phyloP scores from a whole-genome alignment of 2,797 vertebrate species.

The Syncerus caffer region DNA sequence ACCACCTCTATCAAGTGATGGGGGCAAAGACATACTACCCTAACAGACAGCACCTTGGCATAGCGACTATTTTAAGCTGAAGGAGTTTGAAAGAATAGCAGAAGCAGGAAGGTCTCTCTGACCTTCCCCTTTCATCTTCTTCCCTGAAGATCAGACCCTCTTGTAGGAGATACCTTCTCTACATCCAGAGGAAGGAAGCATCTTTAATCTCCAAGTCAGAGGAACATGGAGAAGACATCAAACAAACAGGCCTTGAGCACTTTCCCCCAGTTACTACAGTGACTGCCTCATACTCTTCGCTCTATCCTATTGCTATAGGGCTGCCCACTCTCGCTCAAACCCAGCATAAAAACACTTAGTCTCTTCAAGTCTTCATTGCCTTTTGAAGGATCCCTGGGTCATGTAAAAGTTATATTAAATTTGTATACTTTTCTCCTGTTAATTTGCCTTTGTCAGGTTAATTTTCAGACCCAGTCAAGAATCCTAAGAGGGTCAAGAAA shows the following conservation, averaged over 20 bases:
- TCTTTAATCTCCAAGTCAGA: background rate
- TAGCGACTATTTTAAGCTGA: background rate
- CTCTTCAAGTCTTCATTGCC: background rate
- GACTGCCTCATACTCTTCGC: background rate
- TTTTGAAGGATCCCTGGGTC: background rate
- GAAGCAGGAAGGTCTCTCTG: background rate
- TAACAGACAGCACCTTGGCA: background rate
- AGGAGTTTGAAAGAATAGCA: background rate
- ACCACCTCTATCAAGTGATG: background rate
- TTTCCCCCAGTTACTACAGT: background rate
- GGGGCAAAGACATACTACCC: background rate
- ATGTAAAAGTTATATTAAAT: background rate
- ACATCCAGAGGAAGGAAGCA: background rate
- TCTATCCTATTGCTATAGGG: background rate
- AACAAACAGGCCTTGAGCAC: too few species aligned
- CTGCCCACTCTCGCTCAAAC: background rate
- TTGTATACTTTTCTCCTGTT: background rate
- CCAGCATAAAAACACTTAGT: background rate
- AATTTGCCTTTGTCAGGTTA: background rate
- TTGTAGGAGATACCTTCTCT: background rate
- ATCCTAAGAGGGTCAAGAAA: background rate
- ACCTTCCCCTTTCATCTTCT: background rate
- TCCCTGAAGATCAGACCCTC: background rate
- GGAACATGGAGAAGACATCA: background rate
- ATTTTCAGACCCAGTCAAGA: background rate